Evolutionary conservation across 2,113 vertebrate species (phyloP).

Genomic region (Picathartes gymnocephalus): DNA sequence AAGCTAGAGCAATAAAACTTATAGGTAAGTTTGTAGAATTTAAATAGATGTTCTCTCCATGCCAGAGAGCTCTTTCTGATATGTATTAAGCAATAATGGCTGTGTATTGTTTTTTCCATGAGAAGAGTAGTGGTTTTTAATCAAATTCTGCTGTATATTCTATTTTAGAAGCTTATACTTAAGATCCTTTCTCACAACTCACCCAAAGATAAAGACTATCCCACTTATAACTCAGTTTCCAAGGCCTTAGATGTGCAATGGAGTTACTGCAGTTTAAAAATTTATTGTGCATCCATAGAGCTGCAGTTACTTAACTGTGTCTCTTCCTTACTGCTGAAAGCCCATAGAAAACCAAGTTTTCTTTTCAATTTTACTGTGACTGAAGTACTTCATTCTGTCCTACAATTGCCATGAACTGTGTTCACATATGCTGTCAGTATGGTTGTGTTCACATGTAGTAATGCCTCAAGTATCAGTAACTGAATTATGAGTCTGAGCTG

Average conservation of each 20-base stretch:
- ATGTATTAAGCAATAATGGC: neutral
- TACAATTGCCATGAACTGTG: neutral
- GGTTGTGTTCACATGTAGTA: neutral
- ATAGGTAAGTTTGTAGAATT: neutral
- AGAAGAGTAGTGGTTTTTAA: neutral
- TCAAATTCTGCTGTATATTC: neutral
- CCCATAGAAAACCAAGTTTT: neutral
- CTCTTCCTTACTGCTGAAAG: neutral
- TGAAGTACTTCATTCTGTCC: neutral
- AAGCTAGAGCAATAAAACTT: neutral
- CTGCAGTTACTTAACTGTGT: neutral
- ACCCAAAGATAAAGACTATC: neutral
- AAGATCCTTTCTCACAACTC: neutral
- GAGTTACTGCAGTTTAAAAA: neutral
- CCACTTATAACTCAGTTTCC: neutral
- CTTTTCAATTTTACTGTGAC: neutral
- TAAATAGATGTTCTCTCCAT: neutral
- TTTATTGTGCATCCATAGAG: neutral
- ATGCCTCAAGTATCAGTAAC: neutral
- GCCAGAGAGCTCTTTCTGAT: neutral
- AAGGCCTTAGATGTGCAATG: neutral
- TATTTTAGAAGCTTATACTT: neutral
- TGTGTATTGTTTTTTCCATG: neutral
- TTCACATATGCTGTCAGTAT: neutral
- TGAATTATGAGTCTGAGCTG: neutral